Percentiles rank a stretch among this genome's conserved stretches.
Conservation (phyloP, 2,797 vertebrate species). For the Takifugu ocellatus region DNA sequence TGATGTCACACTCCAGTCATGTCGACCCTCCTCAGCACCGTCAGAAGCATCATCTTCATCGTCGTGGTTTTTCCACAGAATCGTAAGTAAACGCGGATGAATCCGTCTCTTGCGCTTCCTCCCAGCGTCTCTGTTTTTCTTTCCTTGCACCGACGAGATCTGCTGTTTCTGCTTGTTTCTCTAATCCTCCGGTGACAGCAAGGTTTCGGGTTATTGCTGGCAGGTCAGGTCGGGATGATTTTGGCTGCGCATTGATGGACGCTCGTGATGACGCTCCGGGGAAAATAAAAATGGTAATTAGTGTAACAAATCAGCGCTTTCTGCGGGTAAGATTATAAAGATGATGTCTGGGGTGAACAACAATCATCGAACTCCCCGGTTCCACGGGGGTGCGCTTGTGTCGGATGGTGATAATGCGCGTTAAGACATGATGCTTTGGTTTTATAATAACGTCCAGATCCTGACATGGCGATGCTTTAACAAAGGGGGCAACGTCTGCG, state of each 20-base stretch:
- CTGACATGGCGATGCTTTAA: background rate
- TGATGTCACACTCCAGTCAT: conserved; percentile 54
- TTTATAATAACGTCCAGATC: background rate
- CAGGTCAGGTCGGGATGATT: conserved; percentile 23
- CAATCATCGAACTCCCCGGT: background rate
- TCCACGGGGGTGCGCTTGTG: no score
- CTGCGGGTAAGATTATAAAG: no score
- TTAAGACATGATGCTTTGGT: background rate
- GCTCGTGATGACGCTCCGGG: background rate
- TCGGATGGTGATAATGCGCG: no score
- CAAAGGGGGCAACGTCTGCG: background rate
- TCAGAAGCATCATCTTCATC: conserved; percentile 24
- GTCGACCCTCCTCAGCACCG: conserved; percentile 53
- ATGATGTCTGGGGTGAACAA: no score
- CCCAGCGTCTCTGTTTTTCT: background rate
- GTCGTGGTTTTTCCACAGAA: conserved; percentile 3
- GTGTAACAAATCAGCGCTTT: no score
- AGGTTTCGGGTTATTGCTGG: background rate
- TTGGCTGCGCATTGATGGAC: conserved; percentile 29
- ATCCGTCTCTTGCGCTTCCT: background rate
- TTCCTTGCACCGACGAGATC: background rate
- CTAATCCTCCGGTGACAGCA: background rate
- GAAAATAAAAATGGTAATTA: no score
- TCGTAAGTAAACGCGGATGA: conserved; percentile 35
- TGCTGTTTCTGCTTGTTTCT: background rate